Evolutionary conservation across 2,113 vertebrate genomes (phyloP), one percentile per base, ranked within the genome.

Genomic region (Gavia stellata): DNA sequence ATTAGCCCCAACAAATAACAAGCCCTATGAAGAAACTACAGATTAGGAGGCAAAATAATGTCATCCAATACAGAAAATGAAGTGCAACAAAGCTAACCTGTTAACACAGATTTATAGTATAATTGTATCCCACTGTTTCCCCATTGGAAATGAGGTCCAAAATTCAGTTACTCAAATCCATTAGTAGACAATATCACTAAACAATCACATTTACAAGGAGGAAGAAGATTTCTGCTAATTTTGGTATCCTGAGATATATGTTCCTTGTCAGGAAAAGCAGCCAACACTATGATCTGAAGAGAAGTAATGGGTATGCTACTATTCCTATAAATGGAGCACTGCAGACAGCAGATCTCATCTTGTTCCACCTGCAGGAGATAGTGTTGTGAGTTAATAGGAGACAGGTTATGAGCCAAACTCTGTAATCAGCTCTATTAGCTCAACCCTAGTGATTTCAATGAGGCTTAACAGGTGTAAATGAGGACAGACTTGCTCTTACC

Each of bases 211-310:
- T 95, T 93, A 90, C 58, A 45, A 65, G 73, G 50, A 93, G 33
- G 19, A 94, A 83, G 61, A 50, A 67, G 72, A 83, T 65, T 93
- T 92, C 81, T 92, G 85, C 79, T 86, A 61, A 74, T 86, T 96
- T 87, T 86, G 78, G 6, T 25, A 8, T 49, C 56, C 25, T 87
- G 66, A 79, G 86, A 85, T 90, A 44, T 25, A 80, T 68, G 74
- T 86, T 97, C 38, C 42, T 74, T 95, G 67, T 91, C 94, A 96
- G 93, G 44, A 44, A 67, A 58, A 87, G 78, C 63, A 92, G 92
- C 78, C 71, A 88, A 50, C 9, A 8, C 50, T 88, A 81, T 81
- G 58, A 88, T 86, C 49, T 73, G 29, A 79, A 84, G 75, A 90
- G 71, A 92, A 52, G 36, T 52, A 61, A 42, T 83, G 78, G 68